These are phyloP conservation scores for Magallana angulata DNA, from an alignment of 1,140 invertebrate species.

Conservation along the genomic window DNA sequence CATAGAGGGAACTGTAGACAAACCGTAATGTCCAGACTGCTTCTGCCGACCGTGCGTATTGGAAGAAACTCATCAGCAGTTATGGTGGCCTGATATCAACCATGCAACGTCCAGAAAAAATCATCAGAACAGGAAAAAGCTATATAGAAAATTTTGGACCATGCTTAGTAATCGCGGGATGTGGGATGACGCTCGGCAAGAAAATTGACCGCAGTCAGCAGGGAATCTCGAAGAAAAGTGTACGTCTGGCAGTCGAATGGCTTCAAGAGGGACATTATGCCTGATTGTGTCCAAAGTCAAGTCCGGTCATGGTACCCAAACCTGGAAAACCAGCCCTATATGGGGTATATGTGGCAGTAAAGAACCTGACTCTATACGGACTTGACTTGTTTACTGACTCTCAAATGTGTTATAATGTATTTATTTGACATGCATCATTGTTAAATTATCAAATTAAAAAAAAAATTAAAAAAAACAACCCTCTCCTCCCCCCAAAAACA, in stretches of 20 bases:
- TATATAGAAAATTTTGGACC: conserved; percentile 12
- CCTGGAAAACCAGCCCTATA: no score
- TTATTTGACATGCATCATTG: neutral
- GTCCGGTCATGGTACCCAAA: neutral
- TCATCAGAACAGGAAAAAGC: neutral
- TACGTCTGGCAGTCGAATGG: conserved; percentile 4
- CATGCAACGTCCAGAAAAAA: neutral
- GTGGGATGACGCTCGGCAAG: conserved; percentile 9
- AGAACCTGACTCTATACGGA: neutral
- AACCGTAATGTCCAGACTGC: neutral
- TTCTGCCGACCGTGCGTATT: neutral
- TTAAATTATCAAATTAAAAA: neutral
- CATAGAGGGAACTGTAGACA: no score
- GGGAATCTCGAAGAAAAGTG: neutral
- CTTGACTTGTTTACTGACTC: no score
- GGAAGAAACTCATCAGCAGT: neutral
- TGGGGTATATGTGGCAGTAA: neutral
- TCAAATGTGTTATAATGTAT: no score
- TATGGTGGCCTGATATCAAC: conserved; percentile 8
- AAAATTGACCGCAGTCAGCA: neutral
- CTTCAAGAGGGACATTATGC: conserved; percentile 25
- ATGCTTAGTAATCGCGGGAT: neutral
- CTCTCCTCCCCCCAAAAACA: neutral
- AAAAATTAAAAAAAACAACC: neutral
- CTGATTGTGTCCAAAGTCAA: conserved; percentile 18